Evolutionary conservation across 35 echinoderm and acorn worm species (phyloP).

Genomic region (Lytechinus variegatus): DNA sequence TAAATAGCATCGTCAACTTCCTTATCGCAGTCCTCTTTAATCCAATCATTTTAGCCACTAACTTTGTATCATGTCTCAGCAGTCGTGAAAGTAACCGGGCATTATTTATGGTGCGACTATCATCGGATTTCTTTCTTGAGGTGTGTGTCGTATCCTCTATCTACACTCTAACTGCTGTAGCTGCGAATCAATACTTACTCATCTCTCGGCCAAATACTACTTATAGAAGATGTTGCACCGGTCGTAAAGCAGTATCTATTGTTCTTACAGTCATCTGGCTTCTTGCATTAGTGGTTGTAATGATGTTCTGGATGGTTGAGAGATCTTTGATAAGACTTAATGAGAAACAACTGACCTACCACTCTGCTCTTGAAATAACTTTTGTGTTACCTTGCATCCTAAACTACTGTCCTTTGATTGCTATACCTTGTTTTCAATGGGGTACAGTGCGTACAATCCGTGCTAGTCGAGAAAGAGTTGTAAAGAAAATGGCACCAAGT

Average conservation of each 20-base stretch:
- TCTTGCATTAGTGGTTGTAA: not conserved
- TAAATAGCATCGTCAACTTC: not conserved
- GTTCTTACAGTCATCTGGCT: constrained; percentile 2
- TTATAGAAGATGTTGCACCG: not conserved
- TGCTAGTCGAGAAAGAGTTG: constrained; percentile 9
- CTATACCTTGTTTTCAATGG: constrained; percentile 20
- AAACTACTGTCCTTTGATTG: constrained; percentile 1
- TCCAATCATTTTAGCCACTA: not conserved
- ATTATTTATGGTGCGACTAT: not conserved
- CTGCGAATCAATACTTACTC: constrained; percentile 37
- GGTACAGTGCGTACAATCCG: not conserved
- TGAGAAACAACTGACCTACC: not conserved
- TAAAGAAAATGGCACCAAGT: not conserved
- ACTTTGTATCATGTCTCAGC: not conserved
- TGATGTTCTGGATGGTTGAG: not conserved
- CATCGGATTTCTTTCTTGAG: not conserved
- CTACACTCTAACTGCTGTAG: constrained; percentile 11
- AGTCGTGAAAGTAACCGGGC: not conserved
- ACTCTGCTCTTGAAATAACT: not conserved
- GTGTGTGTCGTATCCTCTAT: constrained; percentile 3
- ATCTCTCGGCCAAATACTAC: constrained; percentile 14
- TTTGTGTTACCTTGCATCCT: not conserved
- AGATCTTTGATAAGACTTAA: not conserved
- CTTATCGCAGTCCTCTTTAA: not conserved
- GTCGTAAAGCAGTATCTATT: not conserved